phyloP scores from a whole-genome alignment of 2,113 vertebrate genomes.

The Phrynosoma platyrhinos region DNA sequence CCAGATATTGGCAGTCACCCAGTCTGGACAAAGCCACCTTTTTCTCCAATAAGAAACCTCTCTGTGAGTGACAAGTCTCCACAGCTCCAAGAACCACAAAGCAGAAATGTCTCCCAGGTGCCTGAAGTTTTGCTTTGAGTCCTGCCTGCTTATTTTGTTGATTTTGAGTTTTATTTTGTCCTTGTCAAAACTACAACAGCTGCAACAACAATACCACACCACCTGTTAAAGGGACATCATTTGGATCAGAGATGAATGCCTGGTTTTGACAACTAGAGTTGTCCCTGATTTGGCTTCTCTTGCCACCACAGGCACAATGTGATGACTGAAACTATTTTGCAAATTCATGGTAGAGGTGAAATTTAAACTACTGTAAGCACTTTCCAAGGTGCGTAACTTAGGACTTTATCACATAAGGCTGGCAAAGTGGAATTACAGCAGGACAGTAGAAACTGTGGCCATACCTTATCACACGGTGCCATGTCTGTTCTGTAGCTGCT shows the following conservation, averaged over 20 bases:
- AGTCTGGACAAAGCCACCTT: slow-evolving; percentile 42
- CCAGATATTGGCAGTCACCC: slow-evolving; percentile 56
- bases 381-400: no score
- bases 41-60: slow-evolving; percentile 52
- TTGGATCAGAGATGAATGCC: neutral
- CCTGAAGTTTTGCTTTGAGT: slow-evolving; percentile 56
- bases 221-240: slow-evolving; percentile 54
- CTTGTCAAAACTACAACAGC: slow-evolving; percentile 43
- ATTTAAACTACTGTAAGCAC: no score
- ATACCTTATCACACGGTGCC: no score
- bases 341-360: no score
- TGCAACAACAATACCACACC: neutral
- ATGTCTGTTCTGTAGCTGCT: no score
- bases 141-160: slow-evolving; percentile 54
- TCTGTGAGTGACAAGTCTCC: slow-evolving; percentile 54
- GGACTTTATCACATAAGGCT: no score
- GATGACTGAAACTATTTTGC: no score
- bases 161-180: slow-evolving; percentile 64
- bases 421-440: no score
- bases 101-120: slow-evolving; percentile 67
- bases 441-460: no score
- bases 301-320: no score
- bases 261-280: neutral
- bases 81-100: slow-evolving; percentile 63
- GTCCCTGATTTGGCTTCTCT: no score